Conservation (phyloP, 2,797 vertebrate genomes). For the Pangasius macronema region DNA sequence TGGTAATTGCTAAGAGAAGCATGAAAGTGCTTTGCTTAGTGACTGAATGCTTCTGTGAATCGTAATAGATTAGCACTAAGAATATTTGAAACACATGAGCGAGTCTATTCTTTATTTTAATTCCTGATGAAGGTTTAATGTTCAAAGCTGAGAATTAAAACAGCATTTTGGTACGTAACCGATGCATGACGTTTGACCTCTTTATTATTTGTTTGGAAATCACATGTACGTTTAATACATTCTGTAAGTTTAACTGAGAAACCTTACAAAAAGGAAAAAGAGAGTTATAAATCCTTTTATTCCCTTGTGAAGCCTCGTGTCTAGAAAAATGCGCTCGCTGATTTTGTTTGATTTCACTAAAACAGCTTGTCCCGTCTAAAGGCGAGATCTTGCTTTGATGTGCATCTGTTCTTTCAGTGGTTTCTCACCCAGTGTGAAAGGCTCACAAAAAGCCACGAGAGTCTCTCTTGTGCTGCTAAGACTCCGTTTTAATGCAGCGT, state of each 20-base stretch:
- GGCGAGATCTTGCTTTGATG: constrained; percentile 65
- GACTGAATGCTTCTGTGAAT: constrained; percentile 86
- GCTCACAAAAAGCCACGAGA: constrained; percentile 63
- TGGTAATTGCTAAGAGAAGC: constrained; percentile 89
- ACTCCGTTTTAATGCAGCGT: constrained; percentile 59
- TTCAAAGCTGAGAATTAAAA: not conserved
- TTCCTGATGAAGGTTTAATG: not conserved
- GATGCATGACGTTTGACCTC: not conserved
- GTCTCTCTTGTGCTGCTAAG: constrained; percentile 63
- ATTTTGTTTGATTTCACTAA: constrained; percentile 37
- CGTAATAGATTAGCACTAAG: constrained; percentile 74
- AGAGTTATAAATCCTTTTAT: not conserved
- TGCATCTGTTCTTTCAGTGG: constrained; percentile 64
- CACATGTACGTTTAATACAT: not conserved
- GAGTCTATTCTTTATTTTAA: not conserved
- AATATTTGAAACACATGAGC: constrained; percentile 3
- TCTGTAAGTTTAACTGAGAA: not conserved
- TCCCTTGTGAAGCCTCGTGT: not conserved
- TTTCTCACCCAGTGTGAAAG: constrained; percentile 57
- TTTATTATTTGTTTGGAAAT: not conserved
- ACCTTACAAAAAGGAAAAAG: not conserved
- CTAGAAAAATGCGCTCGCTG: constrained; percentile 9
- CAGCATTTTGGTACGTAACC: not conserved
- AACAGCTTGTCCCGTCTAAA: constrained; percentile 33
- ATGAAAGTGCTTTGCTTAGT: constrained; percentile 89